phyloP scores from a whole-genome alignment of 1,140 invertebrate genomes.

The Ceratina japonica region DNA sequence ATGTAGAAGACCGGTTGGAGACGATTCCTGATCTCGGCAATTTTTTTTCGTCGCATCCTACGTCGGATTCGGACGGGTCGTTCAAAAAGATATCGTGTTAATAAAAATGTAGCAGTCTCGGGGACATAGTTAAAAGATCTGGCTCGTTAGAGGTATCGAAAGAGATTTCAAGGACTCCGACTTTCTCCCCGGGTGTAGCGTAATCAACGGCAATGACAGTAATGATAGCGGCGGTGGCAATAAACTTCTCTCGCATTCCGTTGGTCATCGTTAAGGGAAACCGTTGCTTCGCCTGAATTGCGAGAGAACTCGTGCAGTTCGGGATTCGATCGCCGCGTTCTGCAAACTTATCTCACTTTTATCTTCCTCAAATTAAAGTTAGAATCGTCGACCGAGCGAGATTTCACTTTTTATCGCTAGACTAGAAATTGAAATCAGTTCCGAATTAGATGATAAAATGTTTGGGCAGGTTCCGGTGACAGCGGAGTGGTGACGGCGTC shows the following conservation, averaged over 20 bases:
- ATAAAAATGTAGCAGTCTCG: no score
- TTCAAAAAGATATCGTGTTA: no score
- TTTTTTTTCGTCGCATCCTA: not conserved
- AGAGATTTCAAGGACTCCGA: conserved; percentile 22
- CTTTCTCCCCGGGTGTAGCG: conserved; percentile 14
- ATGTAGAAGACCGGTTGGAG: not conserved
- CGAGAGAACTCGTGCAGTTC: not conserved
- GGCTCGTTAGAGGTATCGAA: conserved; percentile 4
- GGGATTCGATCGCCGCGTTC: not conserved
- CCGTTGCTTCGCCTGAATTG: not conserved
- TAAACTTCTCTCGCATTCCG: conserved; percentile 32
- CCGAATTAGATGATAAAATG: not conserved
- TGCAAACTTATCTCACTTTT: not conserved
- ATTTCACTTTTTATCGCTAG: not conserved
- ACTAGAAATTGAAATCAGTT: no score
- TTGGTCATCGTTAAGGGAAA: conserved; percentile 19
- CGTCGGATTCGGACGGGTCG: no score
- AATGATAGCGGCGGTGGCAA: conserved; percentile 22
- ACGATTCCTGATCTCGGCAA: not conserved
- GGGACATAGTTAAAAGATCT: conserved; percentile 9
- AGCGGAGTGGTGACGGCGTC: conserved; percentile 79
- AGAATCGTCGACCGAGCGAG: not conserved
- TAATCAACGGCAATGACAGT: conserved; percentile 36
- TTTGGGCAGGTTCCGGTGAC: conserved; percentile 79
- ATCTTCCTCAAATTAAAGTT: not conserved